Evolutionary conservation across 2,888 invertebrate species (phyloP).

Genomic region (Galerucella pusilla): DNA sequence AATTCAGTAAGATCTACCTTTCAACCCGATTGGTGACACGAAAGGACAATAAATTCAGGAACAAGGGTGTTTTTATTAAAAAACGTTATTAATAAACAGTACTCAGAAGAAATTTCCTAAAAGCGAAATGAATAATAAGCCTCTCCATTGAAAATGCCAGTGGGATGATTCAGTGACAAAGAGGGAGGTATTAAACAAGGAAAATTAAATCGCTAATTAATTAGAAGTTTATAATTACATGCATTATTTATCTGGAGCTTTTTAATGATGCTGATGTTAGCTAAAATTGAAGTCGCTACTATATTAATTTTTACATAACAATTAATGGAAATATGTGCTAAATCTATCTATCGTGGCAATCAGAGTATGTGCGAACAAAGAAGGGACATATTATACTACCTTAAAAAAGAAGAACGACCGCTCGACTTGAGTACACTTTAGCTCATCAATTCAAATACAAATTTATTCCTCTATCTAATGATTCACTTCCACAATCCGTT

Average conservation of each 20-base stretch:
- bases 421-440: too few relatives aligned
- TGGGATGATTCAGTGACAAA: slow-evolving; percentile 28
- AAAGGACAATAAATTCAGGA: not conserved
- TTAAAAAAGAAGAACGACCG: too few relatives aligned
- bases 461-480: too few relatives aligned
- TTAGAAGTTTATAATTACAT: slow-evolving; percentile 42
- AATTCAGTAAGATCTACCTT: too few relatives aligned
- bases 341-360: too few relatives aligned
- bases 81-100: not conserved
- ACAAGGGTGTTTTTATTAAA: not conserved
- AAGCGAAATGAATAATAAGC: slow-evolving; percentile 10
- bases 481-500: too few relatives aligned
- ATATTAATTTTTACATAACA: too few relatives aligned
- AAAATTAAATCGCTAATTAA: slow-evolving; percentile 47
- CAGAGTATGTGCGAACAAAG: too few relatives aligned
- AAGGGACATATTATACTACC: too few relatives aligned
- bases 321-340: too few relatives aligned
- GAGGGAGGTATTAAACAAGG: slow-evolving; percentile 34
- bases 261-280: slow-evolving; percentile 43
- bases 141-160: not conserved
- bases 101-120: not conserved
- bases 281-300: slow-evolving; percentile 27
- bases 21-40: too few relatives aligned
- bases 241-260: slow-evolving; percentile 44
- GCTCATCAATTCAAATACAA: too few relatives aligned